Evolutionary conservation across 2,113 vertebrate species (phyloP).

Genomic region (Phyllostomus discolor): DNA sequence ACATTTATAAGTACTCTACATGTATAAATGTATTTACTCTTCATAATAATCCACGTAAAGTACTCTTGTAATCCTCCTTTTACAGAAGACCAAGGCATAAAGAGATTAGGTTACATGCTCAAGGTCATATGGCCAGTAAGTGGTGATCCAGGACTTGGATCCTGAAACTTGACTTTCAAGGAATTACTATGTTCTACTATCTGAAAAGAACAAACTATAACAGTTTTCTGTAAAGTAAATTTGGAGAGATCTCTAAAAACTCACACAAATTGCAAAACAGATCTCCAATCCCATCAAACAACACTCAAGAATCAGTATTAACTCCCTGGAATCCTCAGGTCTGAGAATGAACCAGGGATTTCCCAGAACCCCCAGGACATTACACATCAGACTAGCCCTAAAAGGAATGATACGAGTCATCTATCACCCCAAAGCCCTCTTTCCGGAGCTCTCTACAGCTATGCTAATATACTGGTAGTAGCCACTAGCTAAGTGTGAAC

Average conservation of each 20-base stretch:
- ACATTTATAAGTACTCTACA: background rate
- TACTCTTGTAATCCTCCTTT: background rate
- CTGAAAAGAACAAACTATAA: background rate
- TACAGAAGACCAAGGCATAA: background rate
- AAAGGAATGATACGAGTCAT: background rate
- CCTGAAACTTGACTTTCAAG: background rate
- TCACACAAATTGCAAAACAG: background rate
- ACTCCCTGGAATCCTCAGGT: background rate
- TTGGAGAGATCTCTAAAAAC: background rate
- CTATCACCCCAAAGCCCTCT: background rate
- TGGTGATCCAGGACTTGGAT: background rate
- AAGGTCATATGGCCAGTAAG: background rate
- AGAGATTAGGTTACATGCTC: background rate
- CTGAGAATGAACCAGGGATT: background rate
- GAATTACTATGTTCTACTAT: background rate
- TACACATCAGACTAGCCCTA: background rate
- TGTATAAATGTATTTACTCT: background rate
- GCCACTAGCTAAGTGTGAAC: background rate
- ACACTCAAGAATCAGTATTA: background rate
- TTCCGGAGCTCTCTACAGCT: background rate
- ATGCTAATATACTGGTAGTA: background rate
- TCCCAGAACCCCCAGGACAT: background rate
- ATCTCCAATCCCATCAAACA: background rate
- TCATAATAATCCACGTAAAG: background rate
- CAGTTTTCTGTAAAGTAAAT: background rate